Percentiles rank a stretch among this genome's conserved stretches.
These are phyloP conservation scores for Muschampia plurimacula DNA, from an alignment of 2,888 invertebrate genomes.

Conservation along the genomic window DNA sequence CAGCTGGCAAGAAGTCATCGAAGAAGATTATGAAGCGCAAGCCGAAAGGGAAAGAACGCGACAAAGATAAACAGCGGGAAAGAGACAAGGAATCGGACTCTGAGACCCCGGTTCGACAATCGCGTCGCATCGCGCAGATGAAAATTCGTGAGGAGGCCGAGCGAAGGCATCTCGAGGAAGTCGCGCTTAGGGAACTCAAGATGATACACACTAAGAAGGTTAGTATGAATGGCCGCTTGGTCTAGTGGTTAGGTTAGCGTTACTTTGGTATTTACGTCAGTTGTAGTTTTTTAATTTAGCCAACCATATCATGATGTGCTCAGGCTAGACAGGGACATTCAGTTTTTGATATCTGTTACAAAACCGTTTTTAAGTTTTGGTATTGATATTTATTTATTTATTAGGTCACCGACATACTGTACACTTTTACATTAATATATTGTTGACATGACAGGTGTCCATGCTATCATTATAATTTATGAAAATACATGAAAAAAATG, in stretches of 20 bases:
- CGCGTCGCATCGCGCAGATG: conserved; percentile 94
- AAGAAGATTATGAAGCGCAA: conserved; percentile 69
- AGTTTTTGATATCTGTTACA: too few relatives aligned
- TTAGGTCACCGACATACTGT: too few relatives aligned
- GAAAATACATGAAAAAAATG: too few relatives aligned
- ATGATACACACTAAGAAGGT: conserved; percentile 87
- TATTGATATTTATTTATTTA: too few relatives aligned
- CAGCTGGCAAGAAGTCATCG: conserved; percentile 72
- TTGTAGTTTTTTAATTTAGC: too few relatives aligned
- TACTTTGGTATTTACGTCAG: not conserved
- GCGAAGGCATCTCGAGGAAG: conserved; percentile 90
- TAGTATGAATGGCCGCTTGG: not conserved
- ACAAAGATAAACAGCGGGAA: conserved; percentile 45
- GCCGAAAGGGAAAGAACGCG: conserved; percentile 52
- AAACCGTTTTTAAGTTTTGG: too few relatives aligned
- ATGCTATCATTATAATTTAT: too few relatives aligned
- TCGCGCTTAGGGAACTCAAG: conserved; percentile 88
- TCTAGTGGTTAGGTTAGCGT: too few relatives aligned
- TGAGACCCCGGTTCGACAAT: conserved; percentile 89
- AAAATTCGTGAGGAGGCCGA: conserved; percentile 95
- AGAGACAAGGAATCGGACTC: conserved; percentile 58
- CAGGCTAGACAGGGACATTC: too few relatives aligned
- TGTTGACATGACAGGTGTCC: too few relatives aligned
- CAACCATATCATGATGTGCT: too few relatives aligned
- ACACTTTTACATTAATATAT: too few relatives aligned